phyloP scores from a whole-genome alignment of 2,888 invertebrate species.

The Platycnemis pennipes region DNA sequence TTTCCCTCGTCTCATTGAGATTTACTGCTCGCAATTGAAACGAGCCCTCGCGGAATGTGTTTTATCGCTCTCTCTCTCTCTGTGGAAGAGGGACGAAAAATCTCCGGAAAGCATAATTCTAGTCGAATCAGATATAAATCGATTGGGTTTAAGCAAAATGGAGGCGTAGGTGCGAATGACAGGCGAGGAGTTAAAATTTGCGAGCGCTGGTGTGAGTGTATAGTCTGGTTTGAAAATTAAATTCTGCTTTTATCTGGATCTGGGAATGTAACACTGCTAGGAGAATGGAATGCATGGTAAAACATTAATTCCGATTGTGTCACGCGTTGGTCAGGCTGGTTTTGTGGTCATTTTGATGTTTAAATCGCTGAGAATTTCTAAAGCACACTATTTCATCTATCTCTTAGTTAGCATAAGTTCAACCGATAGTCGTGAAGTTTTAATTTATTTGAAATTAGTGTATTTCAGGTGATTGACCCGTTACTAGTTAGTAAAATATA shows the following conservation, averaged over 20 bases:
- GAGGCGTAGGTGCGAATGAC: slow-evolving; percentile 21
- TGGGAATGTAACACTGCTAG: not conserved
- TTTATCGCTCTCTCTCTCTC: not conserved
- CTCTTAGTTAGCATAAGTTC: not conserved
- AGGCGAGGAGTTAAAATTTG: slow-evolving; percentile 2
- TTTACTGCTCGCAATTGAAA: slow-evolving; percentile 25
- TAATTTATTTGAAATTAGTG: not conserved
- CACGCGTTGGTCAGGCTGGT: not conserved
- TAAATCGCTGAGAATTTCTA: not conserved
- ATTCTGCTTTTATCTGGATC: slow-evolving; percentile 14
- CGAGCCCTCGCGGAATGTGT: not conserved
- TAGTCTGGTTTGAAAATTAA: not conserved
- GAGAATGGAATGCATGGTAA: not conserved
- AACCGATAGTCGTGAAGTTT: not conserved
- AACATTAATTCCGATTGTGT: slow-evolving; percentile 31
- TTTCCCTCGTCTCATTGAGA: slow-evolving; percentile 45
- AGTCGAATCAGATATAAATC: slow-evolving; percentile 36
- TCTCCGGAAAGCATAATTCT: not conserved
- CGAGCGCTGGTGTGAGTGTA: not conserved
- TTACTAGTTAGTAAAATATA: no score
- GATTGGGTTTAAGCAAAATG: slow-evolving; percentile 18
- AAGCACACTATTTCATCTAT: not conserved
- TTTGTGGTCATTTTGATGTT: not conserved
- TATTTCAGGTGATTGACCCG: not conserved
- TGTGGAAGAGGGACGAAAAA: not conserved